A percentile compares a stretch with the other conserved stretches of the same genome.
phyloP scores from a whole-genome alignment of 2,797 vertebrate genomes.

The Paguma larvata region DNA sequence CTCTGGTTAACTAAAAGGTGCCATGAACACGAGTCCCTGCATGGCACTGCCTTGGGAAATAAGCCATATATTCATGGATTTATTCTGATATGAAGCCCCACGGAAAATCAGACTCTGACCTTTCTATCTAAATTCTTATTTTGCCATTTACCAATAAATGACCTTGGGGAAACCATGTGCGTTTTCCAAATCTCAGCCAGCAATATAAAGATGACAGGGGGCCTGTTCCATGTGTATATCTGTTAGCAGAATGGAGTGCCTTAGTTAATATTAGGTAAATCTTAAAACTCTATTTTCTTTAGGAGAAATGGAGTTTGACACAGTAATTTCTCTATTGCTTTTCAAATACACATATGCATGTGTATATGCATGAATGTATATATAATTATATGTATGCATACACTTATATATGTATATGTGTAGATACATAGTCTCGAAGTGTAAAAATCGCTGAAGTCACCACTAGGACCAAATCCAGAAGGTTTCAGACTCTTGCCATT shows the following conservation, averaged over 20 bases:
- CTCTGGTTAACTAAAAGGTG: neutral
- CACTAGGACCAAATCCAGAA: neutral
- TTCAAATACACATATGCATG: neutral
- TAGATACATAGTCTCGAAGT: neutral
- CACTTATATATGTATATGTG: neutral
- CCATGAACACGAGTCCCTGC: neutral
- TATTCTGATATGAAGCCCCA: neutral
- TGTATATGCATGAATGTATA: neutral
- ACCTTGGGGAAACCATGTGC: neutral
- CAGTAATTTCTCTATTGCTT: neutral
- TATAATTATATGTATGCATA: neutral
- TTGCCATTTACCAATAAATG: neutral
- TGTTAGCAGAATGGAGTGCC: neutral
- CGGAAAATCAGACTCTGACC: neutral
- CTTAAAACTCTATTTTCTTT: neutral
- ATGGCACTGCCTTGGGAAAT: neutral
- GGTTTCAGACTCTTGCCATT: neutral
- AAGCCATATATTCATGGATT: neutral
- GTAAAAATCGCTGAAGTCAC: neutral
- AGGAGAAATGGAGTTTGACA: neutral
- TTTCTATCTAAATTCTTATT: constrained; percentile 19
- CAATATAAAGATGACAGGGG: neutral
- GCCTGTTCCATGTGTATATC: neutral
- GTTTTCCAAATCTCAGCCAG: neutral
- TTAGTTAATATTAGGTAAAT: neutral